These are phyloP conservation scores for Siniperca undulata DNA, from an alignment of 2,797 vertebrate species.

Conservation along the genomic window DNA sequence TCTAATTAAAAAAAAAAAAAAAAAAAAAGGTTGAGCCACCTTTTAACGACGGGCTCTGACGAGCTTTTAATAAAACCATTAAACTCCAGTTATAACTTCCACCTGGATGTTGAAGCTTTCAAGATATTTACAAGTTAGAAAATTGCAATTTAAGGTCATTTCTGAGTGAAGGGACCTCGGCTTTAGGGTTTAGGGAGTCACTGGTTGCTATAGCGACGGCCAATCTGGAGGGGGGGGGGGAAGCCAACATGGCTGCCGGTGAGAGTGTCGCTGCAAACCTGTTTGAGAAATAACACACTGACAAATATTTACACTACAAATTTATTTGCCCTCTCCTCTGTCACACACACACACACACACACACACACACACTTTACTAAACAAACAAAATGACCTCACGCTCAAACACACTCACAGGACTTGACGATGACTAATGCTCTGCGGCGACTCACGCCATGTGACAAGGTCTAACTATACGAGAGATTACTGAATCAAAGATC, in stretches of 20 bases:
- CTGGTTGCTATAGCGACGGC: not conserved
- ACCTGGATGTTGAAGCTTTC: too few relatives aligned
- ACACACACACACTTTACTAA: slow-evolving; percentile 32
- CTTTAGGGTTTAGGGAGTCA: not conserved
- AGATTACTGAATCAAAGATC: not conserved
- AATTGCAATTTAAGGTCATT: too few relatives aligned
- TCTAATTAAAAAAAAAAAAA: too few relatives aligned
- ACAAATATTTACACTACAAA: slow-evolving; percentile 73
- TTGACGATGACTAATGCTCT: not conserved
- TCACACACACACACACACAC: slow-evolving; percentile 19
- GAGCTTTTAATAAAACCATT: too few relatives aligned
- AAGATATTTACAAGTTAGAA: too few relatives aligned
- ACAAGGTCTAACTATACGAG: not conserved
- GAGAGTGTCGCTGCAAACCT: slow-evolving; percentile 43
- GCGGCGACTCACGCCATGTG: slow-evolving; percentile 13
- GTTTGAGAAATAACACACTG: slow-evolving; percentile 51
- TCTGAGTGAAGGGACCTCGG: not conserved
- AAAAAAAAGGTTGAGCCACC: too few relatives aligned
- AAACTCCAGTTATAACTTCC: too few relatives aligned
- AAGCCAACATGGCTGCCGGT: not conserved
- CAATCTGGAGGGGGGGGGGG: not conserved
- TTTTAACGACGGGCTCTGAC: too few relatives aligned
- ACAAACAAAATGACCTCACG: slow-evolving; percentile 33
- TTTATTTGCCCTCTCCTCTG: slow-evolving; percentile 51
- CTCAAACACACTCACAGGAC: slow-evolving; percentile 2